Base-by-base conservation (phyloP, 2,113 vertebrate genomes). In the Argyrosomus japonicus region DNA sequence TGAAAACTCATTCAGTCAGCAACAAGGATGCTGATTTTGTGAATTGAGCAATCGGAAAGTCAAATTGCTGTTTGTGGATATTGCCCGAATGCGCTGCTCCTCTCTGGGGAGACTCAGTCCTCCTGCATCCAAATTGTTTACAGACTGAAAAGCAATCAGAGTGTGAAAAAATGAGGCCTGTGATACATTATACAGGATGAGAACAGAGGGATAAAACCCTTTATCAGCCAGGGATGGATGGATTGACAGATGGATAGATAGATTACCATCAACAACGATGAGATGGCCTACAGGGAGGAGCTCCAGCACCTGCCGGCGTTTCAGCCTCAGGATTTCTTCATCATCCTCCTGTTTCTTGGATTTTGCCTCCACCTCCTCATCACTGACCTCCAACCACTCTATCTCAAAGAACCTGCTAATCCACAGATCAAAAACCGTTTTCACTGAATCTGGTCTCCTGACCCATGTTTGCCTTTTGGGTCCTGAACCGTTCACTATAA, bases 71-170 rank as follows among this genome's bases (percentile, higher is more conserved):
- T 81, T 69, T 72, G 73, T 81, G 63, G 63, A 47, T 64, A 58
- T 14, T 29, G 68, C 65, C 15, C 60, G 81, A 77, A 43, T 27
- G 61, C 2, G 2, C 17, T 0, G 27, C 67, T 72, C 40, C 60
- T 79, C 84, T 72, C 62, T 12, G 64, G 53, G 68, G 69, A 56
- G 51, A 65, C n/a, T 75, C 62, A 0, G 43, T 32, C 62, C 32
- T 45, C 13, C 51, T 47, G 58, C 69, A 75, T 75, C 53, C 48
- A 79, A 71, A 82, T 51, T 82, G 60, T 84, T 84, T 81, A 65
- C 78, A 36, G 7, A 51, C 17, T 1, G 25, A 65, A 68, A 71
- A 62, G 74, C 74, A 77, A 80, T 77, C 56, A 36, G 48, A 19
- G 45, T 14, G 6, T 87, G 68, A 48, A 63, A 60, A 62, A 43